Evolutionary conservation across 2,113 vertebrate genomes (phyloP).

Genomic region (Microtus montanus): DNA sequence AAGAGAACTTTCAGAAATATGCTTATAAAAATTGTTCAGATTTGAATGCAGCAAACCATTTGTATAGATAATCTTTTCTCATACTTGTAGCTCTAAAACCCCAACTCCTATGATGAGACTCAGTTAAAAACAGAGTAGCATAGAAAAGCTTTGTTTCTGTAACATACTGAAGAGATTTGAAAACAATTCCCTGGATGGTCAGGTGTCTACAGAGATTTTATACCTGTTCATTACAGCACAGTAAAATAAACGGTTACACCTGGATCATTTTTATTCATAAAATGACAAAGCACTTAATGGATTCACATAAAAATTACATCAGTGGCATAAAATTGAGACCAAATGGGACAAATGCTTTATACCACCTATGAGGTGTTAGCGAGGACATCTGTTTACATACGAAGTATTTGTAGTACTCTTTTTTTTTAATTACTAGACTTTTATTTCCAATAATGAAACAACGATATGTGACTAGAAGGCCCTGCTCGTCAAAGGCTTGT

Average conservation of each 20-base stretch:
- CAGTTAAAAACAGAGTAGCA: constrained; percentile 15
- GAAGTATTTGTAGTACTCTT: neutral
- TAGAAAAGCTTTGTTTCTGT: neutral
- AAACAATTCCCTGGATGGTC: neutral
- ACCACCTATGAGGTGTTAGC: neutral
- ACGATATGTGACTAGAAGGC: neutral
- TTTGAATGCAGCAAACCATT: constrained; percentile 45
- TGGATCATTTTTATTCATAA: constrained; percentile 50
- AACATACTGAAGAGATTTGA: neutral
- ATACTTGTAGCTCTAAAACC: constrained; percentile 23
- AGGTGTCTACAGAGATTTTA: neutral
- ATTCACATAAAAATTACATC: constrained; percentile 49
- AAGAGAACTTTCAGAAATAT: constrained; percentile 49
- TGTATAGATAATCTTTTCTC: neutral
- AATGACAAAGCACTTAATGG: constrained; percentile 34
- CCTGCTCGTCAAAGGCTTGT: neutral
- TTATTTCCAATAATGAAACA: constrained; percentile 27
- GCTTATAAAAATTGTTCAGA: constrained; percentile 7
- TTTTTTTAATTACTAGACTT: neutral
- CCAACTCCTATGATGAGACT: neutral
- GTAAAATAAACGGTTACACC: neutral
- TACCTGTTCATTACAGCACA: neutral
- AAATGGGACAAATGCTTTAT: neutral
- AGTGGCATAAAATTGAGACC: constrained; percentile 24
- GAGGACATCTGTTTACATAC: neutral